Base-by-base conservation (phyloP, 2,113 vertebrate genomes). In the Solea solea region DNA sequence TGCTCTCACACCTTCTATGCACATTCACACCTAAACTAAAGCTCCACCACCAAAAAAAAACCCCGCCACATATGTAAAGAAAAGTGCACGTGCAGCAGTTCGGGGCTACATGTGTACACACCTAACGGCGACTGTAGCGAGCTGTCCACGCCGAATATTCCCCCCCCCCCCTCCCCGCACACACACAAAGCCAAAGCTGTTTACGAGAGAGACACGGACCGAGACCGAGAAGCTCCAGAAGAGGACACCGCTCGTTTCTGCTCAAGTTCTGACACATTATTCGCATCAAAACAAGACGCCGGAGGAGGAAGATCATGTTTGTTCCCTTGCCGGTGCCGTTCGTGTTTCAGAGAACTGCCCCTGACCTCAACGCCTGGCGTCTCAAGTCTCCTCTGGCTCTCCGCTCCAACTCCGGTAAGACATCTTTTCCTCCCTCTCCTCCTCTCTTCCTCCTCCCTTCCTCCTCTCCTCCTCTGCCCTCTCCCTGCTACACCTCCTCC, bases 271-370 rank as follows among this genome's bases (percentile, higher is more conserved):
- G 83, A 61, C 77, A 77, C 28, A 82, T 88, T 90, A 86, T 88
- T 89, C 54, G 78, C 82, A 82, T 81, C 89, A 67, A 77, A 86
- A 90, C 76, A 66, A 86, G 75, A 85, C 88, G 84, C 86, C 86
- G 87, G 83, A 85, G 83, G 90, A 86, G 83, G 90, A 92, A 93
- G 92, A 93, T 83, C 85, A 91, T 94, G 93, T 94, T 92, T 83
- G 88, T 92, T 76, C 89, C 91, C 72, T 88, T 94, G 91, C 91
- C 93, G 82, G 90, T 93, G 89, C 94, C 93, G 92, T 94, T 95
- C 90, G 92, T 95, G 84, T 94, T 95, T 94, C 94, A 95, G 91
- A 95, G 94, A 94, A 91, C 93, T 84, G 91, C 93, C 81, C 90
- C 94, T 85, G 94, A 95, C 88, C 90, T 94, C 90, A 93, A 86